phyloP scores from a whole-genome alignment of 2,888 invertebrate species.

The Agrochola circellaris region DNA sequence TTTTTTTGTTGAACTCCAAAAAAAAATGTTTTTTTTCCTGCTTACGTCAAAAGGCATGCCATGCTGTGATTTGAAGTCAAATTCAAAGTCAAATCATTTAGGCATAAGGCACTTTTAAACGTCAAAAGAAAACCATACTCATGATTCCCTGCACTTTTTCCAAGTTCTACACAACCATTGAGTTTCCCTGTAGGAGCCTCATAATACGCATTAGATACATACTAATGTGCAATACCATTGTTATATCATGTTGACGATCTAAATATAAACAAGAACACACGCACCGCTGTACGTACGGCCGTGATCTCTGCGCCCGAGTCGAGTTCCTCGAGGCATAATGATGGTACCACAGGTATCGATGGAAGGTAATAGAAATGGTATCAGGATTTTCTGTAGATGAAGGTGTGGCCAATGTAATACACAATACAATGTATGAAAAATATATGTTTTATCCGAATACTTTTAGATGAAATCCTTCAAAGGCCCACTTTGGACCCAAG shows the following conservation, averaged over 20 bases:
- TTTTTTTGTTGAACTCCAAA: background rate
- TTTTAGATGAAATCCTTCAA: constrained; percentile 5
- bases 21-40: background rate
- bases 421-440: background rate
- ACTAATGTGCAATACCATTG: constrained; percentile 54
- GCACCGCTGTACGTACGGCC: constrained; percentile 40
- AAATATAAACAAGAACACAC: constrained; percentile 62
- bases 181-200: constrained; percentile 31
- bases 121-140: background rate
- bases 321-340: constrained; percentile 30
- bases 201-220: constrained; percentile 41
- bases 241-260: constrained; percentile 55
- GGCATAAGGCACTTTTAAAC: too few relatives aligned
- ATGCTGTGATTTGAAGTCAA: background rate
- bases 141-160: background rate
- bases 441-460: background rate
- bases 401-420: background rate
- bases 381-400: background rate
- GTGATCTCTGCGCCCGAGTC: constrained; percentile 51
- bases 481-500: background rate
- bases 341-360: constrained; percentile 16
- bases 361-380: constrained; percentile 17
- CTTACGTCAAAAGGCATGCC: background rate
- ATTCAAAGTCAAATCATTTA: too few relatives aligned
- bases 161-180: constrained; percentile 7